phyloP scores from a whole-genome alignment of 2,888 invertebrate genomes.

The Sarcophaga caerulescens region DNA sequence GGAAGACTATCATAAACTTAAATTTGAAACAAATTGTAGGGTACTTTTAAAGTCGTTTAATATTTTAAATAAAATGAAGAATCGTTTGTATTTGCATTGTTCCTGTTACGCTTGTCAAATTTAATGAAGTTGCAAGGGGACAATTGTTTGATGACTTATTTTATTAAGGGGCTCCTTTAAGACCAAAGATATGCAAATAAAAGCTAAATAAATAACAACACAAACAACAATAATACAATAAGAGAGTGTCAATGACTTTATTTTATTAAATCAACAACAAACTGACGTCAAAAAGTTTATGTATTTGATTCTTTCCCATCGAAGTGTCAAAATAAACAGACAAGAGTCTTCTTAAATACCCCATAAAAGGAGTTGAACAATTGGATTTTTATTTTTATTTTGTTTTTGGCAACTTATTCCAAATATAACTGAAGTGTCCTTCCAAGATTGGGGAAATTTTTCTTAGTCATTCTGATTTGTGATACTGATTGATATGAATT shows the following conservation, averaged over 20 bases:
- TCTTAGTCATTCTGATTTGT: conserved; percentile 5
- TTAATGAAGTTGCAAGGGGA: not conserved
- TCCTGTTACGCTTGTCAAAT: too few relatives aligned
- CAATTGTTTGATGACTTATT: not conserved
- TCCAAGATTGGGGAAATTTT: not conserved
- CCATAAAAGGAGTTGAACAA: not conserved
- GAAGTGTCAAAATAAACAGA: conserved; percentile 24
- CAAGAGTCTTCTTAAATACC: not conserved
- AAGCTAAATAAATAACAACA: too few relatives aligned
- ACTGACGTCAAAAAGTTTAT: not conserved
- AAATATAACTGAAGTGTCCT: not conserved
- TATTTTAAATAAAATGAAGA: too few relatives aligned
- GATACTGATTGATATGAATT: not conserved
- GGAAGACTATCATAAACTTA: too few relatives aligned
- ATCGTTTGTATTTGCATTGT: too few relatives aligned
- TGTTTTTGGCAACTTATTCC: too few relatives aligned
- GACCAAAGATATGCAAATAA: not conserved
- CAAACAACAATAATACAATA: not conserved
- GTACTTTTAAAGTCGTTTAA: too few relatives aligned
- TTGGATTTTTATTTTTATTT: not conserved
- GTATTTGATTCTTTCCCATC: not conserved
- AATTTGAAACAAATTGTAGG: too few relatives aligned
- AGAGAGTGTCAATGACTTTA: conserved; percentile 23
- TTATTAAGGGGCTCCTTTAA: conserved; percentile 10
- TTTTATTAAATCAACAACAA: not conserved